Evolutionary conservation across 2,797 vertebrate species (phyloP), one percentile per base, ranked within the genome.

Genomic region (Chelon auratus): DNA sequence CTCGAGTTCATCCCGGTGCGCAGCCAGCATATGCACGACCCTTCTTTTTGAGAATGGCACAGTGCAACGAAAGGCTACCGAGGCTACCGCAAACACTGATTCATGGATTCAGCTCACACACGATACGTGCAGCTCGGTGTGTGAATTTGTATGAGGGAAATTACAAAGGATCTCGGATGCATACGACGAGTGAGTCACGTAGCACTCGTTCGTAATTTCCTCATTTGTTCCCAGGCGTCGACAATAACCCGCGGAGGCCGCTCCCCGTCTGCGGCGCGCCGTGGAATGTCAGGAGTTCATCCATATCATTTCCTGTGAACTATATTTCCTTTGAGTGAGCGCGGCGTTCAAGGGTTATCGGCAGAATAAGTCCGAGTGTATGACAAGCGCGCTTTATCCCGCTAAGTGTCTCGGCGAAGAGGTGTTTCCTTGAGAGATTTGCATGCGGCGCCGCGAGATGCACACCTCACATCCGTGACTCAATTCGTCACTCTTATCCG

Each of bases 121-220:
- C n/a, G 65, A 70, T 43, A 17, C 58, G n/a, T 18, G 0, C 26
- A 48, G 15, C 43, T 68, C 54, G 22, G 60, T 58, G 3, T 70
- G 62, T 48, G 56, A 79, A 74, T 86, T 78, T 69, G 48, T 52
- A 78, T 52, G 30, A 45, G 17, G 43, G n/a, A 60, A 75, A 77
- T 75, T 63, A 57, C 50, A 51, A 77, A 71, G 75, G 52, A 71
- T 68, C 62, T 75, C 9, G 2, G 37, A 33, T 20, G 40, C 42
- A 51, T 14, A 67, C 83, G 84, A 91, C 78, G 68, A 67, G 88
- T 86, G 85, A 78, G 39, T 76, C 39, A 57, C 72, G n/a, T 20
- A 56, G 57, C 48, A 8, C 48, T 64, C 78, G 64, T 69, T 84
- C 72, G 67, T 74, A 50, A 81, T 77, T 77, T 76, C 48, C 61